Percentiles rank a stretch among this genome's conserved stretches.
These are phyloP conservation scores for Eremophila alpestris DNA, from an alignment of 2,797 vertebrate species.

Conservation along the genomic window DNA sequence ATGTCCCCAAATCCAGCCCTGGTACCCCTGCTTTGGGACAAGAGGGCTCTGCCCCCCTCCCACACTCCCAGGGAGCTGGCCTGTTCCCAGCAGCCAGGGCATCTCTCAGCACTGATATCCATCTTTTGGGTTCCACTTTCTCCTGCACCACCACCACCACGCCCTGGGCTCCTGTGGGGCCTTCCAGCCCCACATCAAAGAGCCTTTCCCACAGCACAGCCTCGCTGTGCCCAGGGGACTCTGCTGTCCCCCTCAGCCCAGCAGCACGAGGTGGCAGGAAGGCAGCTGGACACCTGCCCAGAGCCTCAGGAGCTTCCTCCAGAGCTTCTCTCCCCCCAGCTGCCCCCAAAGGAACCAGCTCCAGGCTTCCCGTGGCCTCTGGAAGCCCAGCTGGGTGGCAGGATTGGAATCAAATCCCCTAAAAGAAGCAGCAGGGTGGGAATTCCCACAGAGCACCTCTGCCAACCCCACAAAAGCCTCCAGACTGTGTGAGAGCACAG, in stretches of 20 bases:
- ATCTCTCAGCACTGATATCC: background rate
- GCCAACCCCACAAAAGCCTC: accelerated
- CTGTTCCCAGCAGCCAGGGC: accelerated
- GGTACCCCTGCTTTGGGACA: background rate
- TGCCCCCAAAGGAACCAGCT: accelerated
- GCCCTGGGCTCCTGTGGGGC: background rate
- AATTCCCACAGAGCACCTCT: accelerated
- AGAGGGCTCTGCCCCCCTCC: background rate
- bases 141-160: background rate
- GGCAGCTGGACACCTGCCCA: background rate
- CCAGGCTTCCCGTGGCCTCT: background rate
- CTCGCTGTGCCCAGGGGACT: accelerated
- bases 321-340: background rate
- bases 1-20: accelerated
- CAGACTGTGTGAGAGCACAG: background rate
- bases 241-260: background rate
- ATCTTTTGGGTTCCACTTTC: background rate
- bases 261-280: background rate
- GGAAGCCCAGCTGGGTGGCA: background rate
- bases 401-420: accelerated
- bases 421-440: accelerated
- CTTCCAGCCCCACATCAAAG: background rate
- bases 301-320: background rate
- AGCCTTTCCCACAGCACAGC: background rate
- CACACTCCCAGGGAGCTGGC: accelerated